Percentiles rank a stretch among this genome's conserved stretches.
phyloP scores from a whole-genome alignment of 2,797 vertebrate species.

The Monodelphis domestica region DNA sequence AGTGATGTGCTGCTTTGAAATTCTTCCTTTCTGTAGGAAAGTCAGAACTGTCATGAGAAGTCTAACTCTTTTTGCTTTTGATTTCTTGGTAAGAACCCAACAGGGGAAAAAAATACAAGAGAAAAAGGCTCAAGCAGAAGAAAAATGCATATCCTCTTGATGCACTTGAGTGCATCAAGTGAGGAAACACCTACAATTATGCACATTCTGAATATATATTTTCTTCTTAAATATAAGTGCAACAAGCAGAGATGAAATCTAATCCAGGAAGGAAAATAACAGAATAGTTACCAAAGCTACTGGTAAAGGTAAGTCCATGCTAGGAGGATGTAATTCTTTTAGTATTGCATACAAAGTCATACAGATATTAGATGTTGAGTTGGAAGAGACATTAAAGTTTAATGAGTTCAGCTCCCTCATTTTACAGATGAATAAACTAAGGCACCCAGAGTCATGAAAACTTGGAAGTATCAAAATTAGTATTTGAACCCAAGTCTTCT shows the following conservation, averaged over 20 bases:
- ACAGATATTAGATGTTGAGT: neutral
- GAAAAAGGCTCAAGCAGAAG: slow-evolving; percentile 18
- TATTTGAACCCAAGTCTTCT: neutral
- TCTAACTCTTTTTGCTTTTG: slow-evolving; percentile 53
- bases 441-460: too few species aligned
- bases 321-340: slow-evolving; percentile 12
- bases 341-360: neutral
- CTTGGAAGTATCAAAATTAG: too few species aligned
- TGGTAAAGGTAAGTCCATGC: neutral
- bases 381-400: neutral
- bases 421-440: neutral
- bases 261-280: neutral
- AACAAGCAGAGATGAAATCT: too few species aligned
- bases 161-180: neutral
- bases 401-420: neutral
- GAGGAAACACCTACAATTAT: neutral
- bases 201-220: neutral
- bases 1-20: slow-evolving; percentile 67
- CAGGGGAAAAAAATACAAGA: slow-evolving; percentile 48
- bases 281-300: neutral
- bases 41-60: slow-evolving; percentile 63
- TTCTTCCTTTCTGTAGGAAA: slow-evolving; percentile 72
- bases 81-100: slow-evolving; percentile 63
- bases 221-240: neutral
- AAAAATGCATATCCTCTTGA: neutral